These are phyloP conservation scores for Plecturocebus donacophilus DNA, from an alignment of 2,113 vertebrate genomes.

Conservation along the genomic window DNA sequence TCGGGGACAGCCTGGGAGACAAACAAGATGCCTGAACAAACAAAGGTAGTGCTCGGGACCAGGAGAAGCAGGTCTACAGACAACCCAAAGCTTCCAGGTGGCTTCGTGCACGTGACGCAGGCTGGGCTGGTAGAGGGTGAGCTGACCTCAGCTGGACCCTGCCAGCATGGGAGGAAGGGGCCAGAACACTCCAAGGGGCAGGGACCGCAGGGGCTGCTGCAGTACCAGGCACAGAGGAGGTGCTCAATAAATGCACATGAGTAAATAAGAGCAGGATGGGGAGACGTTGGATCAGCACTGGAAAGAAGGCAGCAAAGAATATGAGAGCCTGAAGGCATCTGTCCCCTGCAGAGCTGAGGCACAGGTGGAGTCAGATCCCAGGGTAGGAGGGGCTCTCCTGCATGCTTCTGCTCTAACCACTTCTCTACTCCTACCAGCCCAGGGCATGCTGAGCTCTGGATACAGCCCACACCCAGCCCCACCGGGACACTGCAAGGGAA, in stretches of 20 bases:
- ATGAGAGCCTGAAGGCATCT: accelerated
- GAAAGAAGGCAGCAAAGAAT: background rate
- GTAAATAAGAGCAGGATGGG: background rate
- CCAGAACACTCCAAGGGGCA: background rate
- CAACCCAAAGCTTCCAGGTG: background rate
- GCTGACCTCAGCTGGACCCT: background rate
- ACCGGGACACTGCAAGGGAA: background rate
- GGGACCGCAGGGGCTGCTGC: background rate
- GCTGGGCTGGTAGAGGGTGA: too few species aligned
- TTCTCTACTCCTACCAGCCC: background rate
- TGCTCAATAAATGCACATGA: background rate
- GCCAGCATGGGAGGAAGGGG: background rate
- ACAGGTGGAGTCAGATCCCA: accelerated
- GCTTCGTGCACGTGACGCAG: background rate
- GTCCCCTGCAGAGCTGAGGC: too few species aligned
- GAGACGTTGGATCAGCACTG: accelerated
- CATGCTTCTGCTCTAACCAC: background rate
- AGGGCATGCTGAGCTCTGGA: background rate
- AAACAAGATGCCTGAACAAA: background rate
- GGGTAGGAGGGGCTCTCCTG: background rate
- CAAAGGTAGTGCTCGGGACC: background rate
- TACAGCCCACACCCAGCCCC: background rate
- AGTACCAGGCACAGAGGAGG: background rate
- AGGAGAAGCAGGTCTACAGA: background rate
- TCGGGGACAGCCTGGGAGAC: background rate